Evolutionary conservation across 1,140 invertebrate species (phyloP), one percentile per base, ranked within the genome.

Genomic region (Saccostrea echinata): DNA sequence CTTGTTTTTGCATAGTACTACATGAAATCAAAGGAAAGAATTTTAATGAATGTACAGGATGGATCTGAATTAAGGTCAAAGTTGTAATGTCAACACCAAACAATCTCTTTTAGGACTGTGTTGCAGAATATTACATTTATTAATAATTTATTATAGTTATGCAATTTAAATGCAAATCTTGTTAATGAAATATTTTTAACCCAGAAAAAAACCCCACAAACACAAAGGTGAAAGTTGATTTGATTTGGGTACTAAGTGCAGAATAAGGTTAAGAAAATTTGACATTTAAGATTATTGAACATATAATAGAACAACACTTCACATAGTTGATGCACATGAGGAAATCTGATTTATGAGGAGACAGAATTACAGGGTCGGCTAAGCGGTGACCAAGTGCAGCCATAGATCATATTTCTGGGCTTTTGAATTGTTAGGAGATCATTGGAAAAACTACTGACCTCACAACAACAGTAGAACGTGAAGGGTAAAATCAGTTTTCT

Each of bases 201-300:
- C 9, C 43, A 9, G 43, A 43, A 43, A 43, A 43, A 43, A 43
- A 6, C 6, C 35, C 35, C 43, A 43, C 1, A 4, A 43, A 43
- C 0, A 4, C 43, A 9, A 43, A 43, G 43, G 9, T 43, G 43
- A n/a, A 21, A 61, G 16, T 61, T 61, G 55, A 21, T 21, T 61
- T 18, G 18, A 21, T 61, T 61, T 61, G 55, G 16, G 55, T 61
- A 57, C 1, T 57, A 18, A 21, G 18, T 61, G 55, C 16, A 61
- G 55, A 18, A 76, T 33, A 71, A 13, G 13, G 12, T 76, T 64
- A 24, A 64, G 6, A 64, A 64, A 24, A 64, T 4, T 64, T 64
- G 57, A n/a, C 68, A 76, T 76, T 30, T 76, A 30, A 76, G 27
- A 33, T 76, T 76, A 76, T 76, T 76, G 30, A 76, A 76, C 30